A percentile compares a stretch with the other conserved stretches of the same genome.
Evolutionary conservation across 2,797 vertebrate genomes (phyloP).

Genomic region (Rachycentron canadum): DNA sequence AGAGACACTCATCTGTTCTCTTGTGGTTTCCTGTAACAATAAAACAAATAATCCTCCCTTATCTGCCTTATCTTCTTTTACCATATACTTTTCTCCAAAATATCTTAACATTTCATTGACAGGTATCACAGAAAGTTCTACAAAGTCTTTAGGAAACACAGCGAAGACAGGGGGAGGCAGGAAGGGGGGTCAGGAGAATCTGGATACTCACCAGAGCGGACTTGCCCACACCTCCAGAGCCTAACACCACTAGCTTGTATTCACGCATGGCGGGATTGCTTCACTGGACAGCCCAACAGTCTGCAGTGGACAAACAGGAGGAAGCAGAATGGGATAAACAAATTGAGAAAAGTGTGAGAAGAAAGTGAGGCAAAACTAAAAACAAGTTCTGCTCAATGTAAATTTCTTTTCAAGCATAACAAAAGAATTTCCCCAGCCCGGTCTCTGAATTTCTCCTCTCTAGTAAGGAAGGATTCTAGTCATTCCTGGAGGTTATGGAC

Average conservation of each 20-base stretch:
- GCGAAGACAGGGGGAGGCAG: constrained; percentile 1
- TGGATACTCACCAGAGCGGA: constrained; percentile 96
- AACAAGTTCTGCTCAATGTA: constrained; percentile 4
- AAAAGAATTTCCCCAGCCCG: constrained; percentile 39
- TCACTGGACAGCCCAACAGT: constrained; percentile 88
- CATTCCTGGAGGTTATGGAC: constrained; percentile 80
- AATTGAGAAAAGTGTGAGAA: constrained; percentile 32
- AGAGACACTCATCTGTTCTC: not conserved
- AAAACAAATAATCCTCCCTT: not conserved
- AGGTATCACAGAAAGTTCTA: constrained; percentile 17
- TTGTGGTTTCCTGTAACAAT: not conserved
- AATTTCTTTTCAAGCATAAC: constrained; percentile 46
- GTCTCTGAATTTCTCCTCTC: constrained; percentile 57
- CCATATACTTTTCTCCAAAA: not conserved
- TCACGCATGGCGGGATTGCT: constrained; percentile 97
- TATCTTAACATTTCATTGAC: constrained; percentile 27
- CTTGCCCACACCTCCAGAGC: constrained; percentile 99
- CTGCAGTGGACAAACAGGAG: constrained; percentile 80
- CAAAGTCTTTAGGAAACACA: constrained; percentile 39
- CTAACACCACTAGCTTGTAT: constrained; percentile 99
- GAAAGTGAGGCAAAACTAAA: not conserved
- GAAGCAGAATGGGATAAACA: constrained; percentile 31
- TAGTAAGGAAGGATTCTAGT: constrained; percentile 71
- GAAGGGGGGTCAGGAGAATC: constrained; percentile 42
- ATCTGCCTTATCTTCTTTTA: not conserved